Conservation (phyloP, 2,888 invertebrate species). For the Halocaridina rubra region DNA sequence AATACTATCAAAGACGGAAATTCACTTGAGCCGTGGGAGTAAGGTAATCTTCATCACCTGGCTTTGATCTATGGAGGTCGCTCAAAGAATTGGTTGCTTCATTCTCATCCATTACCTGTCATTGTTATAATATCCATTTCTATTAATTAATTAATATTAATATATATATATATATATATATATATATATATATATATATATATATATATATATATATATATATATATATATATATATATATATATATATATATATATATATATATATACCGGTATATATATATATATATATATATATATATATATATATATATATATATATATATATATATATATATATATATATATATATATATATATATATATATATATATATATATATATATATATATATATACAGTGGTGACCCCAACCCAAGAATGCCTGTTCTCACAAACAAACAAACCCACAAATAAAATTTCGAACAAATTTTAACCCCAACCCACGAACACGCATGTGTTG, state of each 20-base stretch:
- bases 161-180: neutral
- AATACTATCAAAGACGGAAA: no score
- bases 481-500: no score
- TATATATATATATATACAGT: neutral
- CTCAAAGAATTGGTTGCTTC: no score
- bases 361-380: neutral
- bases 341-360: neutral
- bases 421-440: no score
- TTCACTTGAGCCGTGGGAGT: no score
- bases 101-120: no score
- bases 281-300: neutral
- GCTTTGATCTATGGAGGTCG: no score
- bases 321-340: neutral
- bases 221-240: neutral
- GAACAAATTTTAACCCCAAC: no score
- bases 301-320: neutral
- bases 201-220: neutral
- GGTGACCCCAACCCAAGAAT: no score
- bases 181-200: neutral
- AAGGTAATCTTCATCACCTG: no score
- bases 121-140: no score
- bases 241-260: neutral
- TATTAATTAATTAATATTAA: neutral
- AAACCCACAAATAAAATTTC: no score
- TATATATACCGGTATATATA: neutral